Conservation (phyloP, 1,140 invertebrate genomes). For the Ladona fulva region DNA sequence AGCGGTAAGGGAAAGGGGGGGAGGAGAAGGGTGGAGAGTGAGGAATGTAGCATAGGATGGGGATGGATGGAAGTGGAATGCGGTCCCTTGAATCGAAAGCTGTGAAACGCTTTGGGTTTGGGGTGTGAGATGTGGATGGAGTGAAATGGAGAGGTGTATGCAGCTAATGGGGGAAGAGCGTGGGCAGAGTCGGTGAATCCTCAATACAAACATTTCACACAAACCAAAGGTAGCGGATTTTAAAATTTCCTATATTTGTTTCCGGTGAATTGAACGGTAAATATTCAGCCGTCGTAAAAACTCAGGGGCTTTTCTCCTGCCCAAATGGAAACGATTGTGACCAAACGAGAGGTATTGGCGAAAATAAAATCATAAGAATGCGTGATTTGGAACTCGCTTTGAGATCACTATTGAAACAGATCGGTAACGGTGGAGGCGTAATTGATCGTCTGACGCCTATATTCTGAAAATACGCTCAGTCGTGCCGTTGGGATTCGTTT, state of each 20-base stretch:
- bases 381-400: too few species aligned
- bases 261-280: not conserved
- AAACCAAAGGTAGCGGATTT: not conserved
- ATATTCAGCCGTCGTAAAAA: not conserved
- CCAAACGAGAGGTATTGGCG: too few species aligned
- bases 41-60: not conserved
- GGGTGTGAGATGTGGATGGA: not conserved
- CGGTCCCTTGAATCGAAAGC: not conserved
- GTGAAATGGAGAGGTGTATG: not conserved
- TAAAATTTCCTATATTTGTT: conserved; percentile 9
- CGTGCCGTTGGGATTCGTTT: too few species aligned
- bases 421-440: too few species aligned
- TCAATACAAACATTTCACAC: not conserved
- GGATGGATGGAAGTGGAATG: not conserved
- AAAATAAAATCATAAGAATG: too few species aligned
- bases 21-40: not conserved
- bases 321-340: too few species aligned
- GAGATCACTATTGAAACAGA: too few species aligned
- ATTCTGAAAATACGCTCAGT: too few species aligned
- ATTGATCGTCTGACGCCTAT: too few species aligned
- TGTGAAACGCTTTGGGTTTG: not conserved
- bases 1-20: not conserved
- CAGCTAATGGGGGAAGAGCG: not conserved
- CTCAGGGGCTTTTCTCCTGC: too few species aligned
- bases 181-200: not conserved